Evolutionary conservation across 2,888 invertebrate genomes (phyloP), one percentile per base, ranked within the genome.

Genomic region (Dascillus cervinus): DNA sequence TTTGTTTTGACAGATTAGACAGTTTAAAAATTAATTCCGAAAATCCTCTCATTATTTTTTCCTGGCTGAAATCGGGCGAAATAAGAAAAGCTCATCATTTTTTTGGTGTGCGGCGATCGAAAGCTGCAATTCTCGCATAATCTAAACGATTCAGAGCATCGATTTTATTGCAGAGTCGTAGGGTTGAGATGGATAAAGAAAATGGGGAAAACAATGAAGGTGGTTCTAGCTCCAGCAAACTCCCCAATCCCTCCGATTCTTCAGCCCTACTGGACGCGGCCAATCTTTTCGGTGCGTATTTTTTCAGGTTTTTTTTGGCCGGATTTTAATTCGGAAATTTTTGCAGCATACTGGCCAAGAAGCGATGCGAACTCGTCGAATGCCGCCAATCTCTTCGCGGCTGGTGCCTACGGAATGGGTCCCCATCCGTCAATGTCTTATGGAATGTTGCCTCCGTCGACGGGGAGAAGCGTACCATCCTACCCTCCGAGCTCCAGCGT

Each of bases 281-380:
- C 55, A 63, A 60, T 46, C 51, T 65, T 28, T 65, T 65, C 44
- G 65, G 65, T 41, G 39, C 34, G 45, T 34, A 22, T 23, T n/a
- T n/a, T n/a, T n/a, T n/a, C n/a, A n/a, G n/a, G n/a, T n/a, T n/a
- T n/a, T n/a, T n/a, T n/a, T n/a, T n/a, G n/a, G n/a, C n/a, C n/a
- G n/a, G n/a, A n/a, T n/a, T n/a, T n/a, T n/a, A n/a, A n/a, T n/a
- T n/a, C n/a, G n/a, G n/a, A n/a, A n/a, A 14, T 22, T 37, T 47
- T 67, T 71, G 13, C 69, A 85, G 86, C 86, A 38, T 87, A 86
- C 68, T 87, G 86, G 87, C 84, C 84, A 13, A 73, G 86, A 40
- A 56, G 56, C 52, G 78, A 78, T 64, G 60, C 52, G 50, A 65
- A 52, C 57, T 65, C 56, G 63, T 68, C 54, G 67, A 54, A 62